phyloP scores from a whole-genome alignment of 2,797 vertebrate genomes.

The Scolopax rusticola region DNA sequence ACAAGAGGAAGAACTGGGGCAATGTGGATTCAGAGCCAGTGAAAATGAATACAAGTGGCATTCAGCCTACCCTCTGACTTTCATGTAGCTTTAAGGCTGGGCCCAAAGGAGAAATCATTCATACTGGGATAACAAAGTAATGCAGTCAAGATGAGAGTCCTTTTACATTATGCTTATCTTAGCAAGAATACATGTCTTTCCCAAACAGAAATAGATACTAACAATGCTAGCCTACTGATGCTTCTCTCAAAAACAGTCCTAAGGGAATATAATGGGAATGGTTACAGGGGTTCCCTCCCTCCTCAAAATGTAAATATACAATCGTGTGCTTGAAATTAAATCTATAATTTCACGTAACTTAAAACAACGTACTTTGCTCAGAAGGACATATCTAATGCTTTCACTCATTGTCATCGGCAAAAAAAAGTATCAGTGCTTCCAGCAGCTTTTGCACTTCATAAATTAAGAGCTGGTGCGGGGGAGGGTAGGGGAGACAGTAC shows the following conservation, averaged over 20 bases:
- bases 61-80: background rate
- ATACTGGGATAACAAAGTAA: background rate
- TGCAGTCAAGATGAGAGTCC: background rate
- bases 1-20: background rate
- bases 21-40: background rate
- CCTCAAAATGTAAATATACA: background rate
- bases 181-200: background rate
- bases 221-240: background rate
- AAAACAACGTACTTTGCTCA: background rate
- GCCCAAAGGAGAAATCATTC: background rate
- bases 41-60: background rate
- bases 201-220: background rate
- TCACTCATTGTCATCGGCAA: background rate
- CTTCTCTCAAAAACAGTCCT: background rate
- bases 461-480: background rate
- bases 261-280: background rate
- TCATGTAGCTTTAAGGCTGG: background rate
- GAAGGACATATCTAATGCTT: background rate
- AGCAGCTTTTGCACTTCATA: conserved; percentile 28
- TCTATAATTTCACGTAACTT: background rate
- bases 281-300: background rate
- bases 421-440: background rate
- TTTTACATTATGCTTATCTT: background rate
- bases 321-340: background rate
- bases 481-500: background rate